Conservation (phyloP, 2,113 vertebrate genomes). For the Hippopotamus amphibius region DNA sequence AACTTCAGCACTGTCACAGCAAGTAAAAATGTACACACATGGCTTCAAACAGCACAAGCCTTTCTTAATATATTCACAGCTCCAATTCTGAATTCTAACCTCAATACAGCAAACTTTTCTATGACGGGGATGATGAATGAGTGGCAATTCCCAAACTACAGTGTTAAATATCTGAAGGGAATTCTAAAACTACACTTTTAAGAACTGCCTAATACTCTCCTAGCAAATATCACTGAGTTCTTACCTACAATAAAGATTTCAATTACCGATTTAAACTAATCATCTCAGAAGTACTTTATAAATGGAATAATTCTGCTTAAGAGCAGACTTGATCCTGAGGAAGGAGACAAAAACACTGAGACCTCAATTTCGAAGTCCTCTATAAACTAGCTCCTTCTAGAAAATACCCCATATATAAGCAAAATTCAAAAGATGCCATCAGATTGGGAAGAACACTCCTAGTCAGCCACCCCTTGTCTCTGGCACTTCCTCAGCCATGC, state of each 20-base stretch:
- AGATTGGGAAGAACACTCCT: accelerated
- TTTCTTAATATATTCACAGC: no score
- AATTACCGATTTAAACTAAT: background rate
- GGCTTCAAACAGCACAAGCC: background rate
- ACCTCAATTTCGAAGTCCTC: background rate
- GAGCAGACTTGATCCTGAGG: background rate
- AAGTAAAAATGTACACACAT: background rate
- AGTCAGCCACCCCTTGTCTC: background rate
- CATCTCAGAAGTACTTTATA: background rate
- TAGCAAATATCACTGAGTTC: background rate
- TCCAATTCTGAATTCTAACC: background rate
- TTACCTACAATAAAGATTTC: background rate
- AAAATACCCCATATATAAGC: background rate
- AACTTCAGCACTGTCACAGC: background rate
- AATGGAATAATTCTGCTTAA: background rate
- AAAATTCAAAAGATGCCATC: background rate
- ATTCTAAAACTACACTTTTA: background rate
- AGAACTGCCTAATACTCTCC: background rate
- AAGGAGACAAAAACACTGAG: background rate
- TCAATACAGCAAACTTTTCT: background rate
- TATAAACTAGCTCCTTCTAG: background rate
- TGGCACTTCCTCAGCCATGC: background rate
- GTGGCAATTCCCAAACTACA: background rate
- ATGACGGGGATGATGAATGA: background rate
- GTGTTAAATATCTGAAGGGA: background rate